Evolutionary conservation across 2,113 vertebrate genomes (phyloP), one percentile per base, ranked within the genome.

Genomic region (Labeo catla): DNA sequence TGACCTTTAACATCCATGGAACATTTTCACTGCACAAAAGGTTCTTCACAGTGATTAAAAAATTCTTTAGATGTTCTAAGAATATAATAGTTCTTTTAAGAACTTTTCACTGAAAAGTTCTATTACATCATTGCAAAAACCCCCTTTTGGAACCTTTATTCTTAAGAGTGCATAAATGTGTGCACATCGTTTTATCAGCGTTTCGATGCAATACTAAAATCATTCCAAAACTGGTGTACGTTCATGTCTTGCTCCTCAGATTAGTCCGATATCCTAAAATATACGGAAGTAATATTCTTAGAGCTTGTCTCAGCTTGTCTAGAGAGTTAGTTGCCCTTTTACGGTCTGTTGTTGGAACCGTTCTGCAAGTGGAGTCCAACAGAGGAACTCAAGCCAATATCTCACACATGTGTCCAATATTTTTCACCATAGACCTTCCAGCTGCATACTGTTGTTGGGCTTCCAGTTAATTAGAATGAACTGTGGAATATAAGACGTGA

Each of bases 201-300:
- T 61, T 43, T 61, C 1, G 21, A 12, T 43, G 12, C 61, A 13
- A 47, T 11, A 23, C 39, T 80, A 13, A 65, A 47, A 80, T 45
- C 36, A 45, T 45, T 52, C 34, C 5, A 43, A 9, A 61, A 61
- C 19, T n/a, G 21, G 57, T 61, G 57, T 19, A 61, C 8, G 57
- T 61, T 49, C 28, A 19, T 16, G 28, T 54, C 57, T 8, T 65
- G 79, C 79, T 77, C 50, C 28, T 15, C 7, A 8, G 49, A 54
- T 77, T 28, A 54, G 8, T 36, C 49, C 36, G 76, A 54, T 15
- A 77, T 77, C 50, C 50, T 77, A 54, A 77, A 77, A 77, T 54
- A 77, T 45, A 12, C 54, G 9, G 4, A 13, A 45, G 36, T 9
- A 45, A 16, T 23, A n/a, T 80, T 23, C 21, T 61, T 39, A 49